Conservation (phyloP, 1,140 invertebrate genomes). For the Drosophila lacteicornis region DNA sequence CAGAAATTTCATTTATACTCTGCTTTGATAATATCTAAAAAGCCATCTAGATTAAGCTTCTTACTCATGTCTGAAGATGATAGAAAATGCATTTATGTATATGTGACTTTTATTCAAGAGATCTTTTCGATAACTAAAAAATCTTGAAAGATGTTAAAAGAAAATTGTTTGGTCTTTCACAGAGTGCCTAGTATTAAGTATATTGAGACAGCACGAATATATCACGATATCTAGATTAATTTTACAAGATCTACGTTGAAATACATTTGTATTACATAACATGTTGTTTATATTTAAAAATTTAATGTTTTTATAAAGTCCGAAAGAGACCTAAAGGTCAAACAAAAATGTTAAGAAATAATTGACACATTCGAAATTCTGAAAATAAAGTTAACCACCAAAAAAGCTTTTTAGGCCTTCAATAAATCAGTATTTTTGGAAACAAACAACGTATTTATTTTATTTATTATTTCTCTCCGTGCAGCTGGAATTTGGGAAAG, state of each 20-base stretch:
- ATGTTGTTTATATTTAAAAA: too few relatives aligned
- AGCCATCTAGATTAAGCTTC: not conserved
- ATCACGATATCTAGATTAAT: not conserved
- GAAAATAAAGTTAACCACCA: too few relatives aligned
- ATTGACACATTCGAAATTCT: not conserved
- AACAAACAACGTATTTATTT: too few relatives aligned
- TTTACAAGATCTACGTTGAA: too few relatives aligned
- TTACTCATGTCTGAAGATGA: not conserved
- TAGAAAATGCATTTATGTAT: not conserved
- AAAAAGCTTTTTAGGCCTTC: too few relatives aligned
- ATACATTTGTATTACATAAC: too few relatives aligned
- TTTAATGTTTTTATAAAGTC: too few relatives aligned
- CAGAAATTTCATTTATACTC: too few relatives aligned
- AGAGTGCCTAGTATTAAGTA: not conserved
- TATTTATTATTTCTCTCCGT: not conserved
- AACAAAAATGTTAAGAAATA: not conserved
- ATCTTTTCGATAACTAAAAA: not conserved
- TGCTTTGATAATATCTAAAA: not conserved
- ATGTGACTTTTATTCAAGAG: not conserved
- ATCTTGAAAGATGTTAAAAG: too few relatives aligned
- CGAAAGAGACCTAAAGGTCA: not conserved
- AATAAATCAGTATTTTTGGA: too few relatives aligned
- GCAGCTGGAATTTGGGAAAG: constrained; percentile 30
- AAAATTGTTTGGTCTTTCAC: too few relatives aligned
- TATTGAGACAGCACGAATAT: not conserved